phyloP scores from a whole-genome alignment of 2,888 invertebrate genomes.

The Latrodectus hesperus region DNA sequence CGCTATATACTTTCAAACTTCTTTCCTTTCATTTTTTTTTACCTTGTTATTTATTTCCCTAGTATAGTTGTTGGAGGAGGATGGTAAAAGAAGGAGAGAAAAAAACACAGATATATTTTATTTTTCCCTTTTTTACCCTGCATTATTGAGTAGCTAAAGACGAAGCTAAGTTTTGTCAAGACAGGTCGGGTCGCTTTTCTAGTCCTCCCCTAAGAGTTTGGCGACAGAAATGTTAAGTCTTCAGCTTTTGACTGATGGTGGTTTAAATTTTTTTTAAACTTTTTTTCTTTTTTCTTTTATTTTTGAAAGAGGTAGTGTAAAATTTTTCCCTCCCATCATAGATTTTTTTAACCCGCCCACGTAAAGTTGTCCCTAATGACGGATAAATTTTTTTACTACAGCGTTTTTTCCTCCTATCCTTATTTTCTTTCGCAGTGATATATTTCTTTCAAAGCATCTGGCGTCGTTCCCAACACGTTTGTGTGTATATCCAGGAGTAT shows the following conservation, averaged over 20 bases:
- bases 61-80: not conserved
- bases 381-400: conserved; percentile 13
- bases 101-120: conserved; percentile 32
- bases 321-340: conserved; percentile 15
- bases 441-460: conserved; percentile 65
- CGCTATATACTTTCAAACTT: conserved; percentile 63
- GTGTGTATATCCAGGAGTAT: not conserved
- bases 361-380: conserved; percentile 65
- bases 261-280: conserved; percentile 25
- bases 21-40: conserved; percentile 35
- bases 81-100: conserved; percentile 4
- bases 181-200: conserved; percentile 45
- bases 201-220: conserved; percentile 58
- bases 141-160: conserved; percentile 68
- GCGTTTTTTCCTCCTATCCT: not conserved
- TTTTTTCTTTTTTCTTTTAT: not conserved
- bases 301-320: not conserved
- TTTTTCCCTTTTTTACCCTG: conserved; percentile 48
- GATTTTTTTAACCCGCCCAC: conserved; percentile 39
- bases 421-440: conserved; percentile 16
- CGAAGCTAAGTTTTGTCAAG: conserved; percentile 60
- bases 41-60: conserved; percentile 48
- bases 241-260: conserved; percentile 67
- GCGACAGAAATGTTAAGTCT: conserved; percentile 67
- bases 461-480: conserved; percentile 14